Evolutionary conservation across 2,113 vertebrate genomes (phyloP), one percentile per base, ranked within the genome.

Genomic region (Chaetodon trifascialis): DNA sequence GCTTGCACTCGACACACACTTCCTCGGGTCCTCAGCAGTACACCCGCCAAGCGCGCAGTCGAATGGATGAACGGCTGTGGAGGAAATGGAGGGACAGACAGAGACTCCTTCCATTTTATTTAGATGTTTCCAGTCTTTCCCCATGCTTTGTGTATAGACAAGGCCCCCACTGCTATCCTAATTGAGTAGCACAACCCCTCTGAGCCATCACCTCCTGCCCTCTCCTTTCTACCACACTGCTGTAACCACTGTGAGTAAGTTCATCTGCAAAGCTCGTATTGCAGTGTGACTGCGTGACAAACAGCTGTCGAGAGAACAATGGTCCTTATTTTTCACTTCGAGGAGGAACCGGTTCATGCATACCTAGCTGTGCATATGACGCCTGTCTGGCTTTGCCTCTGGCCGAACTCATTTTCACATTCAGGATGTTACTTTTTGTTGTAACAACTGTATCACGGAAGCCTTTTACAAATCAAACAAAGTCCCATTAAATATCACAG

Each of bases 231-330:
- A 38, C 59, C 0, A 3, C 38, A 25, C 70, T 8, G 36, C 76
- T 49, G n/a, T 38, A 82, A 66, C 75, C 82, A 51, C 59, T 8
- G 73, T 77, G 38, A 80, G 79, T 80, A 68, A 23, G 64, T 86
- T 88, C 66, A 75, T 92, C 84, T 80, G 67, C 88, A 86, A 6
- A 88, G 76, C 80, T 86, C 56, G 17, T 82, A 64, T 87, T 86
- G 73, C 87, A 89, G 67, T 47, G 40, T 63, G 81, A 30, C 30
- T 85, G 76, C 65, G 55, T 87, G 88, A 86, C 89, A 87, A 86
- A 88, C 47, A 75, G 76, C 80, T 87, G 76, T 69, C 63, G 40
- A 30, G 76, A 91, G 89, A 93, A 92, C 93, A 92, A 93, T 88
- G 80, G 72, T 5, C 51, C 86, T 92, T 83, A 71, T 87, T 90